Percentiles rank a stretch among this genome's conserved stretches.
Evolutionary conservation across 2,888 invertebrate species (phyloP).

Genomic region (Arenicola marina): DNA sequence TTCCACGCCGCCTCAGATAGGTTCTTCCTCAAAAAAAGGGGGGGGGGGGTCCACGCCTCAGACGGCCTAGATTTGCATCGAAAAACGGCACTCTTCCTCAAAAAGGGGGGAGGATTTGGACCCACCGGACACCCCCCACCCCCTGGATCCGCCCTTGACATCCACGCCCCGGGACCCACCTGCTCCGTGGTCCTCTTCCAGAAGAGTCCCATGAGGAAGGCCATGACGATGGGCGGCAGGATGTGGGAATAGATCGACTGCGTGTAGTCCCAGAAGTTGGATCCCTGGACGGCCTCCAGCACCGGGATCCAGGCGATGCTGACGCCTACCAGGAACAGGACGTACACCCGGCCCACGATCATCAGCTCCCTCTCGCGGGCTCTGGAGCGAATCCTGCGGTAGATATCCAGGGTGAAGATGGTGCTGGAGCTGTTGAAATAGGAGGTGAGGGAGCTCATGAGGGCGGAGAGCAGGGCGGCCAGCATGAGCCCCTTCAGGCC

Average conservation of each 20-base stretch:
- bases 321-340: conserved; percentile 37
- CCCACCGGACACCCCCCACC: no score
- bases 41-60: no score
- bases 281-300: conserved; percentile 54
- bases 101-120: no score
- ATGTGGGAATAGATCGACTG: conserved; percentile 57
- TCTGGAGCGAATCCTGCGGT: conserved; percentile 26
- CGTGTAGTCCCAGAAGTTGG: conserved; percentile 57
- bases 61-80: no score
- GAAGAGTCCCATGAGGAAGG: conserved; percentile 55
- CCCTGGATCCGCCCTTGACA: no score
- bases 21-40: no score
- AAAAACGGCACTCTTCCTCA: no score
- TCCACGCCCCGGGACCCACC: neutral
- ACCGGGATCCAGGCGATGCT: conserved; percentile 61
- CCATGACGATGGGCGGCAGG: conserved; percentile 58
- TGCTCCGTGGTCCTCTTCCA: conserved; percentile 38
- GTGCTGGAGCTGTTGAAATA: conserved; percentile 62
- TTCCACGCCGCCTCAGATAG: no score
- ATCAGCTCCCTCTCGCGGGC: conserved; percentile 33
- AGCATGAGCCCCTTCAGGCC: conserved; percentile 46
- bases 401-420: conserved; percentile 64
- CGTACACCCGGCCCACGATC: conserved; percentile 46
- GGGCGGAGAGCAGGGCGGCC: conserved; percentile 64
- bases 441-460: conserved; percentile 63